phyloP scores from a whole-genome alignment of 1,140 invertebrate genomes.

The Drosophila sturtevanti region DNA sequence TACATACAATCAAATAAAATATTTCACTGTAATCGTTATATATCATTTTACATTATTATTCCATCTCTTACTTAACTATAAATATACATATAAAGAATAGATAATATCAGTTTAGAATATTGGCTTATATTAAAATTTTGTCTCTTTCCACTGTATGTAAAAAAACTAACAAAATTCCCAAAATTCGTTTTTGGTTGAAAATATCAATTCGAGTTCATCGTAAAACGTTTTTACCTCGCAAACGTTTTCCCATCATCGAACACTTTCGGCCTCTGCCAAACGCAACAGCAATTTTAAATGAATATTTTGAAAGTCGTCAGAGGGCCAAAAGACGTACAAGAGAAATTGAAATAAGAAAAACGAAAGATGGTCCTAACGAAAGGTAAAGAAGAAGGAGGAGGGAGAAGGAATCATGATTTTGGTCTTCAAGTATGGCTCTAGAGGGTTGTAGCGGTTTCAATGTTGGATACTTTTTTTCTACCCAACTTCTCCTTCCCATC shows the following conservation, averaged over 20 bases:
- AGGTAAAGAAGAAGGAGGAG: neutral
- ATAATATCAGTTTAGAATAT: no score
- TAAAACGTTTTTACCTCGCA: slow-evolving; percentile 68
- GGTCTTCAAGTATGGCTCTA: neutral
- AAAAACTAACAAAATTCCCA: slow-evolving; percentile 47
- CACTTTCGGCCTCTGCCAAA: neutral
- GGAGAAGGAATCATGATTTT: no score
- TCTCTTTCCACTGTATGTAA: slow-evolving; percentile 23
- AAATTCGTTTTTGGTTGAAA: slow-evolving; percentile 65
- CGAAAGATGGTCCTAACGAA: neutral
- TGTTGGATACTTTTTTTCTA: no score
- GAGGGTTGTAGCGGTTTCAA: neutral
- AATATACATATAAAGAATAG: no score
- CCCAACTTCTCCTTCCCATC: neutral
- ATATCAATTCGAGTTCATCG: slow-evolving; percentile 72
- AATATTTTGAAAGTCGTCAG: slow-evolving; percentile 47
- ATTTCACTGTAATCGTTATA: no score
- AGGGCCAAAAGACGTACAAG: neutral
- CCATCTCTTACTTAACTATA: no score
- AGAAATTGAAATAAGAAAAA: slow-evolving; percentile 6
- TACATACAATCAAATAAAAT: no score
- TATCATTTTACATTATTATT: no score
- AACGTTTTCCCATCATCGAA: slow-evolving; percentile 35
- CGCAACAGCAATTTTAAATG: slow-evolving; percentile 57
- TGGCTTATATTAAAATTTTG: neutral